Base-by-base conservation (phyloP, 2,113 vertebrate species). In the Pseudopodoces humilis region DNA sequence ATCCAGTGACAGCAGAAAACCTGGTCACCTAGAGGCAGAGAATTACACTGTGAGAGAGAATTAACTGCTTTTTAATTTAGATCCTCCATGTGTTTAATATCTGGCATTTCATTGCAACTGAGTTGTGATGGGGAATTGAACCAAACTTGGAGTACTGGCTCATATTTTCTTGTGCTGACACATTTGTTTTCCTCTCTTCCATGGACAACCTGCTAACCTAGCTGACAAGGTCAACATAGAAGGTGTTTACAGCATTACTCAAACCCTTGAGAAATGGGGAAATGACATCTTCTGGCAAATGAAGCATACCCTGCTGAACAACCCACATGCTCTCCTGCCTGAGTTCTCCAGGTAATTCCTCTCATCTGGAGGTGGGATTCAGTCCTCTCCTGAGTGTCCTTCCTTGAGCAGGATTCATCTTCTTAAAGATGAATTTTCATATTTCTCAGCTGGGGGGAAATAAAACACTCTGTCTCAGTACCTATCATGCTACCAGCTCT, bases 231-330 rank as follows among this genome's bases (percentile, higher is more conserved):
- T 98, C 84, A 96, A 97, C 65, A 91, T 97, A 70, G 90, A 95
- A 71, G 97, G 97, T 58, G 80, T 97, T 50, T 92, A 94, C 43
- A 97, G 97, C 76, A 93, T 98, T 52, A 97, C 97, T 60, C 95
- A 96, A 65, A 93, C 94, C 7, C 96, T 98, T n/a, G 97, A 98
- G 79, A 97, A 96, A 86, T 98, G 97, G 97, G 97, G 97, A 70
- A 97, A 97, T 0, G n/a, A 90, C 75, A 98, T 98, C 93, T 98
- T 98, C 85, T 97, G 96, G 94, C 95, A 97, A 94, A 96, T 97
- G 88, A 98, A 97, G 52, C 67, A 96, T 25, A 94, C 92, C 5
- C 70, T 98, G 76, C 81, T 98, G 92, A 97, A 95, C 90, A 95
- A 97, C 39, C 97, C 97, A 8, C 83, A 95, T 1, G 33, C 63